phyloP scores from a whole-genome alignment of 2,113 vertebrate genomes.

The Hoplias malabaricus region DNA sequence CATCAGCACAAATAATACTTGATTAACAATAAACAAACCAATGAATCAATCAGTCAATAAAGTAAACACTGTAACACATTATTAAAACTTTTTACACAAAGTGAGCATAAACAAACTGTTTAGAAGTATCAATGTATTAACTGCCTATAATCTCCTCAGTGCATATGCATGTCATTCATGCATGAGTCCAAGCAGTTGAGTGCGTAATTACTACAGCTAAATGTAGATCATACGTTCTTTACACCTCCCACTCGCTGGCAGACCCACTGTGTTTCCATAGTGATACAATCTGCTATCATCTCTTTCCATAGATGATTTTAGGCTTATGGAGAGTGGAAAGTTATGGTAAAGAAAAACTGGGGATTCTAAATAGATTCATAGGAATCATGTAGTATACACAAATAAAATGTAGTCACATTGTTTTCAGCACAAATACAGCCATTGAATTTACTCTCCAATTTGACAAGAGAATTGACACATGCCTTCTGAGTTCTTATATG shows the following conservation, averaged over 20 bases:
- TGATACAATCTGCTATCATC: constrained; percentile 68
- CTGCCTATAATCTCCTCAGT: background rate
- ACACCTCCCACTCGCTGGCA: constrained; percentile 69
- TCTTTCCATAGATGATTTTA: constrained; percentile 47
- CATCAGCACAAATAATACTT: no score
- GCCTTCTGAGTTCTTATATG: no score
- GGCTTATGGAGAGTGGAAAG: background rate
- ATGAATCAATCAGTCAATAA: no score
- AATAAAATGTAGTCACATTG: no score
- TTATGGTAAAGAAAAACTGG: background rate
- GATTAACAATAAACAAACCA: no score
- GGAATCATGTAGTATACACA: background rate
- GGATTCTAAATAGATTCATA: background rate
- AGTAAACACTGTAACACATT: no score
- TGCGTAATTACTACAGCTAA: constrained; percentile 68
- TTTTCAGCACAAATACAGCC: no score
- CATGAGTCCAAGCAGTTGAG: constrained; percentile 33
- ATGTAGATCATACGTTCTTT: constrained; percentile 66
- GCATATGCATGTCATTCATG: constrained; percentile 6
- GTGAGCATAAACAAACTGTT: background rate
- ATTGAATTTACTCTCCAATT: no score
- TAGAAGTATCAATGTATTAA: background rate
- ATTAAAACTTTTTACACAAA: no score
- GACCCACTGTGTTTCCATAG: constrained; percentile 74
- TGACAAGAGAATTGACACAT: no score